phyloP scores from a whole-genome alignment of 2,113 vertebrate species.

The Terrapene triunguis region DNA sequence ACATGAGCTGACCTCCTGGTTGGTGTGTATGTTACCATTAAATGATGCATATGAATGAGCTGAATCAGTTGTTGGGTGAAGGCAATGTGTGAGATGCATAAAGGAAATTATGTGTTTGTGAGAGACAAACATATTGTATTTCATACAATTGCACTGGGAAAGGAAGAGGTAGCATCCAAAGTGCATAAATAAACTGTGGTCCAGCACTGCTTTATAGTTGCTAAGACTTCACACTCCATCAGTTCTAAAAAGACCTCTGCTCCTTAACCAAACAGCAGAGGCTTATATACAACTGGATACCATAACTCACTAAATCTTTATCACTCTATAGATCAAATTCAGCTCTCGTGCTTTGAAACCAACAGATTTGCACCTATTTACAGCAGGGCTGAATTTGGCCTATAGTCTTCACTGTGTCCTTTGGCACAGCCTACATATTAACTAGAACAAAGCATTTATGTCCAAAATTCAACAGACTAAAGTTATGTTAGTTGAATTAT shows the following conservation, averaged over 20 bases:
- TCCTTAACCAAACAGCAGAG: slow-evolving; percentile 25
- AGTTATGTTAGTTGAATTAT: slow-evolving; percentile 14
- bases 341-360: slow-evolving; percentile 4
- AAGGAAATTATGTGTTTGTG: background rate
- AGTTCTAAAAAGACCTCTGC: slow-evolving; percentile 11
- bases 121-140: background rate
- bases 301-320: slow-evolving; percentile 17
- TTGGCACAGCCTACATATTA: background rate
- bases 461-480: background rate
- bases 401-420: rapidly evolving
- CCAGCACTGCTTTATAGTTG: background rate
- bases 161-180: background rate
- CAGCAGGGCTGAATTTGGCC: rapidly evolving
- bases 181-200: background rate
- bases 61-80: background rate
- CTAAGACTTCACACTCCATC: slow-evolving; percentile 13
- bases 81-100: background rate
- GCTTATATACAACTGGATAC: background rate
- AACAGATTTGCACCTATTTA: background rate
- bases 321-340: background rate
- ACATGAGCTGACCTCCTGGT: too few relatives aligned
- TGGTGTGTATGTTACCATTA: background rate
- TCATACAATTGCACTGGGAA: background rate
- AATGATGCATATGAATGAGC: background rate
- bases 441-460: background rate